phyloP scores from a whole-genome alignment of 2,888 invertebrate genomes.

The Tineola bisselliella region DNA sequence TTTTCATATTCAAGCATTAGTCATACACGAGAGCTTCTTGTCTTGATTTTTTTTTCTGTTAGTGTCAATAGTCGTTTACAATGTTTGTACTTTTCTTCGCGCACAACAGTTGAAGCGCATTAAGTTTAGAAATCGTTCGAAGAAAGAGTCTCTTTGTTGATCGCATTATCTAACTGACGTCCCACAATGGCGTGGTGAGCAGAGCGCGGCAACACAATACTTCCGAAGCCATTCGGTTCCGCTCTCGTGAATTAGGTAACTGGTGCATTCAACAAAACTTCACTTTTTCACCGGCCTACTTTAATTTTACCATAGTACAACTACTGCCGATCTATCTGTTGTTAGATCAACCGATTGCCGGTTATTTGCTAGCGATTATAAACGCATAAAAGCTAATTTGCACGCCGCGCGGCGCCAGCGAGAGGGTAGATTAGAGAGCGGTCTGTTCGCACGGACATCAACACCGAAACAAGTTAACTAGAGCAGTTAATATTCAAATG shows the following conservation, averaged over 20 bases:
- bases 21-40: not conserved
- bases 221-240: slow-evolving; percentile 55
- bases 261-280: slow-evolving; percentile 62
- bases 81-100: slow-evolving; percentile 26
- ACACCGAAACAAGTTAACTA: slow-evolving; percentile 52
- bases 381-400: slow-evolving; percentile 47
- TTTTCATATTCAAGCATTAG: not conserved
- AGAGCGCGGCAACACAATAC: slow-evolving; percentile 45
- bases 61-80: not conserved
- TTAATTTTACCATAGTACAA: slow-evolving; percentile 26
- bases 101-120: slow-evolving; percentile 24
- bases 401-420: slow-evolving; percentile 38
- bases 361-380: slow-evolving; percentile 50
- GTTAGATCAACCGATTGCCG: slow-evolving; percentile 15
- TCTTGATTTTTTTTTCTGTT: not conserved
- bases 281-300: slow-evolving; percentile 56
- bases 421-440: slow-evolving; percentile 38
- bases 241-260: slow-evolving; percentile 64
- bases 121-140: slow-evolving; percentile 1
- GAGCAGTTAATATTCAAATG: slow-evolving; percentile 57
- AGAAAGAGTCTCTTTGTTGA: slow-evolving; percentile 25
- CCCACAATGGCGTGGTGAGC: slow-evolving; percentile 40
- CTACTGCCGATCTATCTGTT: slow-evolving; percentile 31
- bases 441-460: slow-evolving; percentile 52
- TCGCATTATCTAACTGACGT: slow-evolving; percentile 54